Evolutionary conservation across 2,888 invertebrate genomes (phyloP), one percentile per base, ranked within the genome.

Genomic region (Cremastinae sp.): DNA sequence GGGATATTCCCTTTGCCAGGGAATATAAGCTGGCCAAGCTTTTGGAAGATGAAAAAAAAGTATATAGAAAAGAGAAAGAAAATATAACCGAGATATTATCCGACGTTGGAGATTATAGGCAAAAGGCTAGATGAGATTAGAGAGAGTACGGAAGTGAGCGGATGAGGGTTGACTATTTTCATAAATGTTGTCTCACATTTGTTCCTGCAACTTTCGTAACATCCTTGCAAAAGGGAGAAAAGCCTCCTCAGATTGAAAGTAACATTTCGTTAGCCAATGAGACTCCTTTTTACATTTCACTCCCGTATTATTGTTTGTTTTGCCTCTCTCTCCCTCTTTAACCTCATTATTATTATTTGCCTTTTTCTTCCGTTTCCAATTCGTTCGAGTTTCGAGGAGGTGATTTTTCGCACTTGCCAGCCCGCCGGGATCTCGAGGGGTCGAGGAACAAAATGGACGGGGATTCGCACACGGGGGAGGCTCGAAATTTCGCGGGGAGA

Each of bases 401-500:
- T 68, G 74, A 77, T 79, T 77, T 74, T 77, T 79, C 71, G 72
- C 77, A 79, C 77, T 77, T 75, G 79, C 74, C 69, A 65, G 72
- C 45, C 47, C 59, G 35, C 51, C 12, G 43, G 12, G 20, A 49
- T 51, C 49, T 45, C 68, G 59, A 69, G 28, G 68, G 68, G 14
- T 22, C 43, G 22, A n/a, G 37, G 18, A 49, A 14, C 43, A 18
- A 20, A 62, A 41, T 20, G 37, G 49, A 49, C 43, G 47, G 22
- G 65, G 39, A 59, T 47, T 18, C 53, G 58, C 37, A 22, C 41
- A 45, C 39, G 53, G 12, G 14, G 35, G 49, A 56, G 18, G 41
- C 1, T 14, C 22, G 35, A 22, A 35, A 70, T n/a, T n/a, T n/a
- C 47, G 12, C 18, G 39, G 35, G 28, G 43, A 35, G 45, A 49